phyloP scores from a whole-genome alignment of 2,797 vertebrate genomes.

The Gobionotothen gibberifrons region DNA sequence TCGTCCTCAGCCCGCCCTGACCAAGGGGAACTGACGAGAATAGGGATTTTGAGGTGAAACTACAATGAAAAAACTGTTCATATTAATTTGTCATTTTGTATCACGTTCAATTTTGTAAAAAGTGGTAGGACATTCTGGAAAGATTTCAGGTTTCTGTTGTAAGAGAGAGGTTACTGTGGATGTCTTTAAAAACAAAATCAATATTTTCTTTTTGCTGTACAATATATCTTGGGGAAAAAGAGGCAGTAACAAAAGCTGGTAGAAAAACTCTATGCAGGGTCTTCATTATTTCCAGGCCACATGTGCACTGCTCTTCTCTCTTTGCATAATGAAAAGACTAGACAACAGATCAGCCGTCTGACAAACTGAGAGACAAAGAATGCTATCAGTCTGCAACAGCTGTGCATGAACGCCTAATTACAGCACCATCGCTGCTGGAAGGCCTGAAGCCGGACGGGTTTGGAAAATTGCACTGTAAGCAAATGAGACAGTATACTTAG shows the following conservation, averaged over 20 bases:
- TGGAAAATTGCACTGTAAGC: constrained; percentile 58
- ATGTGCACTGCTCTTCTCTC: constrained; percentile 45
- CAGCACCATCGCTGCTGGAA: constrained; percentile 56
- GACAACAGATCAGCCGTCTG: constrained; percentile 56
- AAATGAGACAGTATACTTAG: constrained; percentile 53
- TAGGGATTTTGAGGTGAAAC: not conserved
- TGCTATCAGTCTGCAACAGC: constrained; percentile 72
- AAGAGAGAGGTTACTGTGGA: not conserved
- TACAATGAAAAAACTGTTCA: not conserved
- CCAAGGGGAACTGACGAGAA: constrained; percentile 10
- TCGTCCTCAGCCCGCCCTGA: constrained; percentile 20
- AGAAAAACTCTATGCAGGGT: constrained; percentile 42
- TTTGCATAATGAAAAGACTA: constrained; percentile 61
- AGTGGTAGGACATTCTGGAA: not conserved
- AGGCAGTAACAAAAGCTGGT: constrained; percentile 24
- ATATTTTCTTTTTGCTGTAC: constrained; percentile 6
- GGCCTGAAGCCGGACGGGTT: constrained; percentile 35
- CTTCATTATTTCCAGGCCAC: constrained; percentile 59
- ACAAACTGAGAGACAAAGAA: constrained; percentile 61
- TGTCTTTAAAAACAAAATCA: constrained; percentile 11
- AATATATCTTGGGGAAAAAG: constrained; percentile 17
- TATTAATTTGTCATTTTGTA: constrained; percentile 1
- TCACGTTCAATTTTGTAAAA: not conserved
- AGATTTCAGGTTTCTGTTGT: not conserved
- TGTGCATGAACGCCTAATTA: constrained; percentile 69